Base-by-base conservation (phyloP, 2,113 vertebrate genomes). In the Anoplopoma fimbria region DNA sequence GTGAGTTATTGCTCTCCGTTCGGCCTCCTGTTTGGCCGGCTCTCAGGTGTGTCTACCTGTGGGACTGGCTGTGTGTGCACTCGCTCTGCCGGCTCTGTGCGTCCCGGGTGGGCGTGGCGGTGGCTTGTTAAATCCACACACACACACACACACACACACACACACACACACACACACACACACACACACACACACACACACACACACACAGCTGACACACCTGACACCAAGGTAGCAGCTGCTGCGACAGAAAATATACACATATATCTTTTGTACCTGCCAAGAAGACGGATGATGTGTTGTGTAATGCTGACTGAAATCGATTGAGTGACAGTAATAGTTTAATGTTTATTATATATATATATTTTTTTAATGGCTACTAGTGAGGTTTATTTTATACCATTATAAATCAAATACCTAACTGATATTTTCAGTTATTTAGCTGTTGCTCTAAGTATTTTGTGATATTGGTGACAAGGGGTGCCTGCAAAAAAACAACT, bases 41-140 rank as follows among this genome's bases (percentile, higher is more conserved):
- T 90, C 87, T 87, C 86, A 91, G 92, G 93, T 86, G 92, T 94
- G 92, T 87, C 87, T 76, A 93, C 91, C 90, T 92, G 92, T 80
- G 92, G 67, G 89, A 90, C 90, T 81, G 77, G 80, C 87, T 81
- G 74, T 29, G 49, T 45, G 40, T 25, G 21, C 51, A 21, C 57
- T 87, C 33, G 21, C 58, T 79, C 38, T 84, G 77, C 65, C 77
- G 62, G 86, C 79, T 84, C 60, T 25, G 33, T 60, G 42, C 6
- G 40, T 73, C 82, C 69, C 87, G 45, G 57, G 73, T 78, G 88
- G 90, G 88, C 23, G 74, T 74, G 72, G 63, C 42, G 5, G 51
- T 14, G 65, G 19, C 64, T 36, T 62, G 7, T 86, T 62, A 8
- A 69, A 45, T 72, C 4, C 9, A 63, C 60, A 34, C 55, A 57